These are phyloP conservation scores for Folsomia manolachei DNA, from an alignment of 2,888 invertebrate genomes.

Conservation along the genomic window DNA sequence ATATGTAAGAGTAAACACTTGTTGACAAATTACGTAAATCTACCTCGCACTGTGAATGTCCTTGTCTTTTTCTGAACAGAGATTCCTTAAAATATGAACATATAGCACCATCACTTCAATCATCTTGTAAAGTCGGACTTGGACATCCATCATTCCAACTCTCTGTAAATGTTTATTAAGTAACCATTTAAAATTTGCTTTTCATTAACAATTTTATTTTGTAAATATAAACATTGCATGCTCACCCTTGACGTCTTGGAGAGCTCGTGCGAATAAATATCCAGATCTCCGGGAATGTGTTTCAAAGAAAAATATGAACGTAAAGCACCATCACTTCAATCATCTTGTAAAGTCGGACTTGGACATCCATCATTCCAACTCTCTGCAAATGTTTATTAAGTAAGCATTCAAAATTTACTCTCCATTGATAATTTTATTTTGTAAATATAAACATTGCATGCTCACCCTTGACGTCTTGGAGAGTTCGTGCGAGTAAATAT, in stretches of 20 bases:
- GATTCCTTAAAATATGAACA: slow-evolving; percentile 45
- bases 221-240: neutral
- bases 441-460: too few relatives aligned
- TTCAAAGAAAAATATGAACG: slow-evolving; percentile 45
- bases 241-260: slow-evolving; percentile 43
- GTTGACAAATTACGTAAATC: too few relatives aligned
- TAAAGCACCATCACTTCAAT: slow-evolving; percentile 50
- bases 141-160: slow-evolving; percentile 48
- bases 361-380: slow-evolving; percentile 48
- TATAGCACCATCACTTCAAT: slow-evolving; percentile 50
- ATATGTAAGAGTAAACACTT: too few relatives aligned
- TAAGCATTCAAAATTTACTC: too few relatives aligned
- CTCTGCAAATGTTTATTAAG: too few relatives aligned
- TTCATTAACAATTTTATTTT: neutral
- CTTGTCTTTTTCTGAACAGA: slow-evolving; percentile 30
- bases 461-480: slow-evolving; percentile 43
- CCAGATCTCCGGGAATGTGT: slow-evolving; percentile 39
- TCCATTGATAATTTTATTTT: too few relatives aligned
- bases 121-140: slow-evolving; percentile 48
- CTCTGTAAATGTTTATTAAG: slow-evolving; percentile 29
- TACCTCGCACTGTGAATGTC: slow-evolving; percentile 36
- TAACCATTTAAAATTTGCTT: neutral
- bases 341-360: slow-evolving; percentile 48
- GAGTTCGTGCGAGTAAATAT: slow-evolving; percentile 33
- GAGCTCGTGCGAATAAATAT: slow-evolving; percentile 34